These are phyloP conservation scores for Antechinus flavipes DNA, from an alignment of 2,113 vertebrate genomes.

Conservation along the genomic window DNA sequence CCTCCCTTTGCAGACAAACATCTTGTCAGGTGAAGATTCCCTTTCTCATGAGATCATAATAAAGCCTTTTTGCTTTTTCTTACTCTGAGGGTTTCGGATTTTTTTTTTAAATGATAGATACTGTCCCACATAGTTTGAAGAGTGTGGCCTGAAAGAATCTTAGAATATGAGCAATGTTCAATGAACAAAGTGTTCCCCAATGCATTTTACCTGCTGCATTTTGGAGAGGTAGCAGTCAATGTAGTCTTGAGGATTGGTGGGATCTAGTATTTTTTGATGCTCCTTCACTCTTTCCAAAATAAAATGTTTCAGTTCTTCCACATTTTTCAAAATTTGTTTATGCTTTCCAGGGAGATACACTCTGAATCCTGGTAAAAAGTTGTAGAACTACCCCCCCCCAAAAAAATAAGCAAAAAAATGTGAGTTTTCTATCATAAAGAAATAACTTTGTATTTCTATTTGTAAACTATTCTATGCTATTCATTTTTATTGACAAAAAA, in stretches of 20 bases:
- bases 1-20: too few species aligned
- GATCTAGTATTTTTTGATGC: not conserved
- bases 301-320: not conserved
- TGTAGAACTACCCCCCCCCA: not conserved
- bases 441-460: too few species aligned
- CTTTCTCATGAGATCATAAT: too few species aligned
- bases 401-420: not conserved
- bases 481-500: not conserved
- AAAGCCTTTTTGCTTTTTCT: too few species aligned
- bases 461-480: too few species aligned
- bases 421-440: not conserved
- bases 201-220: not conserved
- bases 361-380: not conserved
- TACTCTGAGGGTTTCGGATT: too few species aligned
- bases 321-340: not conserved
- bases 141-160: not conserved
- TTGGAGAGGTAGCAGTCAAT: not conserved
- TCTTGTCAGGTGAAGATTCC: too few species aligned
- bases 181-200: too few species aligned
- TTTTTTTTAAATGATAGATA: too few species aligned
- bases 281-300: not conserved
- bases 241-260: not conserved
- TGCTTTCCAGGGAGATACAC: not conserved
- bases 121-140: not conserved
- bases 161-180: not conserved